Conservation (phyloP, 2,113 vertebrate species). For the Typhlomys cinereus region DNA sequence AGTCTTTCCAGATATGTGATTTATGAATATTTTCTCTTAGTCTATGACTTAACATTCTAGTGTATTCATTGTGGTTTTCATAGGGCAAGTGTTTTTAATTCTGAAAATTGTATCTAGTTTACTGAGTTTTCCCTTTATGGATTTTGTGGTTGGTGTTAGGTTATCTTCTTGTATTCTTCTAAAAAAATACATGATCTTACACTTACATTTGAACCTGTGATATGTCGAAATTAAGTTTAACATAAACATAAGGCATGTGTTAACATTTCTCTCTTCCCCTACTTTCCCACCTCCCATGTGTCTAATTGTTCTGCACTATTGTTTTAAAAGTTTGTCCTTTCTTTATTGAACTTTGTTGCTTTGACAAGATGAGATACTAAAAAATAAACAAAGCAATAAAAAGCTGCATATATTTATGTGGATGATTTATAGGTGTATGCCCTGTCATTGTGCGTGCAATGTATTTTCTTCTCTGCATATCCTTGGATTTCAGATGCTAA, state of each 20-base stretch:
- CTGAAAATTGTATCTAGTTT: background rate
- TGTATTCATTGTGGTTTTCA: background rate
- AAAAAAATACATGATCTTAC: background rate
- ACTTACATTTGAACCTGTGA: background rate
- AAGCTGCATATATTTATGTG: background rate
- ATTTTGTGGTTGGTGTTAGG: background rate
- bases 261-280: too few relatives aligned
- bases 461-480: background rate
- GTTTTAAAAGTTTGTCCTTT: background rate
- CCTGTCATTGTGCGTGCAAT: background rate
- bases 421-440: background rate
- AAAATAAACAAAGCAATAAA: background rate
- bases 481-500: background rate
- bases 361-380: background rate
- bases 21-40: background rate
- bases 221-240: background rate
- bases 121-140: background rate
- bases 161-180: background rate
- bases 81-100: background rate
- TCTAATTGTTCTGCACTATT: background rate
- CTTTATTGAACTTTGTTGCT: background rate
- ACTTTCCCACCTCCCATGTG: background rate
- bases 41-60: background rate
- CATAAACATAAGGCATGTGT: background rate
- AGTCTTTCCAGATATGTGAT: background rate